These are phyloP conservation scores for Moxostoma hubbsi DNA, from an alignment of 2,797 vertebrate species.

Conservation along the genomic window DNA sequence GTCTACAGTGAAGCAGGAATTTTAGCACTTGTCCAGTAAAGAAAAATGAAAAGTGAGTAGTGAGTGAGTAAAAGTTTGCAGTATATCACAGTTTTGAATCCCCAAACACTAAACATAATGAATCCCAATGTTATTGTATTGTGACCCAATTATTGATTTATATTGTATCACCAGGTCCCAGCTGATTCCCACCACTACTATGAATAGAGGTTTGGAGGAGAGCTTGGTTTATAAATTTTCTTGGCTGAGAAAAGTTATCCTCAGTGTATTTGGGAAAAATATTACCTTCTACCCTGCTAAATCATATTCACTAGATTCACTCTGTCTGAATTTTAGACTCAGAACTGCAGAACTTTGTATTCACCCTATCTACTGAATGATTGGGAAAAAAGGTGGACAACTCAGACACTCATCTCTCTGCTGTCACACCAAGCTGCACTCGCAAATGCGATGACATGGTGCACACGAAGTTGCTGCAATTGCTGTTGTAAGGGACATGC, in stretches of 20 bases:
- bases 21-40: no score
- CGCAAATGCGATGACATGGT: slow-evolving; percentile 57
- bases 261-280: slow-evolving; percentile 29
- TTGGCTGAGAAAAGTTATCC: slow-evolving; percentile 28
- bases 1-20: no score
- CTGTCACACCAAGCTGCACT: slow-evolving; percentile 58
- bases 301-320: slow-evolving; percentile 43
- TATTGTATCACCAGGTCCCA: no score
- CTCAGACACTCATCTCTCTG: slow-evolving; percentile 59
- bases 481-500: slow-evolving; percentile 51
- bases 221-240: slow-evolving; percentile 37
- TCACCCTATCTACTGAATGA: slow-evolving; percentile 50
- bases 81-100: no score
- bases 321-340: slow-evolving; percentile 41
- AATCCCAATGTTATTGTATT: no score
- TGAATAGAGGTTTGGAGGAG: no score
- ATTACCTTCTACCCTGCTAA: slow-evolving; percentile 35
- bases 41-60: no score
- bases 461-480: slow-evolving; percentile 55
- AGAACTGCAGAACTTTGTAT: slow-evolving; percentile 41
- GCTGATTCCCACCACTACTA: no score
- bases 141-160: no score
- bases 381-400: slow-evolving; percentile 29
- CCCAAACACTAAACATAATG: no score
- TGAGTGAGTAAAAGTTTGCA: no score